These are phyloP conservation scores for Lepidostoma basale DNA, from an alignment of 1,140 invertebrate species.

Conservation along the genomic window DNA sequence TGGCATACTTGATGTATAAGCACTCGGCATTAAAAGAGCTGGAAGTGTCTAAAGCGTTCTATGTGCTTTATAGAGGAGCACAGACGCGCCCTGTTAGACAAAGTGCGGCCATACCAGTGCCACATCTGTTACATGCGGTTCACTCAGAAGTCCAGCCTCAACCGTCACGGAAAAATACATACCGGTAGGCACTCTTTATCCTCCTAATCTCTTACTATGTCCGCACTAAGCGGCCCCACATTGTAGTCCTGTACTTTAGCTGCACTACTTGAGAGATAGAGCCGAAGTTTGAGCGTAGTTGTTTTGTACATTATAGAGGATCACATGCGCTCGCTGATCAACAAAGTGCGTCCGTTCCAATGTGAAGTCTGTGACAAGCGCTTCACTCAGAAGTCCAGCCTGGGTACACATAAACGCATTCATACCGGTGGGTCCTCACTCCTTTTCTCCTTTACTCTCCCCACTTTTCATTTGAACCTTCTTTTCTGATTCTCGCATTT, in stretches of 20 bases:
- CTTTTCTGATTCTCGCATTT: not conserved
- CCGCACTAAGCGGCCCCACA: constrained; percentile 11
- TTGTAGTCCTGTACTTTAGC: constrained; percentile 20
- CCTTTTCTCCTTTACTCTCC: constrained; percentile 1
- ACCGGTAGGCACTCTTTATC: constrained; percentile 57
- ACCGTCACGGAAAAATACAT: constrained; percentile 63
- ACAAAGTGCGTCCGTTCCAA: constrained; percentile 73
- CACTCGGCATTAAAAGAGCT: too few relatives aligned
- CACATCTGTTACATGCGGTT: constrained; percentile 67
- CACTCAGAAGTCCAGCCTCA: constrained; percentile 64
- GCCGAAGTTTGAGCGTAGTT: constrained; percentile 32
- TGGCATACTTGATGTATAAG: not conserved
- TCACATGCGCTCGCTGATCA: constrained; percentile 65
- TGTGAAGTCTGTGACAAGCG: constrained; percentile 78
- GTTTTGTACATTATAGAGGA: constrained; percentile 57
- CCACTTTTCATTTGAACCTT: constrained; percentile 24
- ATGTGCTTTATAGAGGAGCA: constrained; percentile 60
- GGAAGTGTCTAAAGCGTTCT: constrained; percentile 28
- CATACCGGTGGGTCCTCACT: constrained; percentile 70
- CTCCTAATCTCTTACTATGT: constrained; percentile 21
- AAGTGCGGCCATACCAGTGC: constrained; percentile 68
- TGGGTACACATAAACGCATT: constrained; percentile 83
- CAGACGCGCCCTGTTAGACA: constrained; percentile 65
- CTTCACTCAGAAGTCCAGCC: constrained; percentile 79
- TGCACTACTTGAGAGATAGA: constrained; percentile 19